Conservation (phyloP, 2,113 vertebrate genomes). For the Symphodus melops region DNA sequence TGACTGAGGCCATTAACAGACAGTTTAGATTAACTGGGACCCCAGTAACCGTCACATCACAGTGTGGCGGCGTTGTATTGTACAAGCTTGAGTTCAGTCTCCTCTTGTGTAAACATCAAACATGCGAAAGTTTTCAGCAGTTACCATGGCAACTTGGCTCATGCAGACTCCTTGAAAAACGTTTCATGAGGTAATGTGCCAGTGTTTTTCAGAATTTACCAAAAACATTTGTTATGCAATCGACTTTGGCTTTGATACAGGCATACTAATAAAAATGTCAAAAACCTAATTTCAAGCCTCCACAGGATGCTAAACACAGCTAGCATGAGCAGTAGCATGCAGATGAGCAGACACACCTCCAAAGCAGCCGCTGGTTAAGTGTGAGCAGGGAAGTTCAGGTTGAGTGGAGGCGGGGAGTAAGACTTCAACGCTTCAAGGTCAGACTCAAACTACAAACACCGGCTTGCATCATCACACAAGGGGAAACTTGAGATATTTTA, state of each 20-base stretch:
- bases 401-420: background rate
- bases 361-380: background rate
- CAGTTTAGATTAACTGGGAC: constrained; percentile 3
- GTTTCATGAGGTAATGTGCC: constrained; percentile 36
- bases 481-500: too few relatives aligned
- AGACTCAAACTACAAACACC: background rate
- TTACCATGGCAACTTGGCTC: constrained; percentile 72
- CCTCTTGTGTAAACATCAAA: constrained; percentile 53
- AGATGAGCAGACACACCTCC: constrained; percentile 20
- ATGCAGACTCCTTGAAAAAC: constrained; percentile 30
- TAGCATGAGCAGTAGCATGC: constrained; percentile 2
- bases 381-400: background rate
- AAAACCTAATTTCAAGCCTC: constrained; percentile 2
- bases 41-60: constrained; percentile 28
- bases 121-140: constrained; percentile 63
- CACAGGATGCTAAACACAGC: background rate
- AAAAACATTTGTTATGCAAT: constrained; percentile 69
- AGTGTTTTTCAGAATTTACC: constrained; percentile 54
- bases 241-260: constrained; percentile 13
- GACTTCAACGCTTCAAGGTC: background rate
- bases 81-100: constrained; percentile 25
- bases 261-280: background rate
- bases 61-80: constrained; percentile 19
- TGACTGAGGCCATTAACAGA: constrained; percentile 27
- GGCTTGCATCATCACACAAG: too few relatives aligned